phyloP scores from a whole-genome alignment of 2,113 vertebrate species.

The Alouatta palliata region DNA sequence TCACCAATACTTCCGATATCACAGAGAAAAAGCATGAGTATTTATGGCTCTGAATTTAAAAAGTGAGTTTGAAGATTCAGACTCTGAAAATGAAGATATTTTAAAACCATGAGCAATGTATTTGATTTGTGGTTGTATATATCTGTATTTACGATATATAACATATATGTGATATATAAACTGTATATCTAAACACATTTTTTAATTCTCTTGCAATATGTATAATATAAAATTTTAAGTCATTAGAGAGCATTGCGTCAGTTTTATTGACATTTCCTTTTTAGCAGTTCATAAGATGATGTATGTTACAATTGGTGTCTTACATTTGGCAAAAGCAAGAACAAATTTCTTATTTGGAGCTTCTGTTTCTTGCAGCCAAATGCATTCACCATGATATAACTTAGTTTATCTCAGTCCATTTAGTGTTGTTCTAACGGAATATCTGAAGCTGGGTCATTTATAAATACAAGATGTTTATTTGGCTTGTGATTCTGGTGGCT shows the following conservation, averaged over 20 bases:
- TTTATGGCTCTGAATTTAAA: background rate
- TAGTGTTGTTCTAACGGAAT: background rate
- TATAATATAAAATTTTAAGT: background rate
- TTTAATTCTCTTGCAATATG: background rate
- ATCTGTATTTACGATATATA: background rate
- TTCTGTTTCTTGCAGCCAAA: conserved; percentile 31
- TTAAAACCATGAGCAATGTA: background rate
- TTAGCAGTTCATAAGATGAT: background rate
- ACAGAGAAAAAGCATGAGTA: background rate
- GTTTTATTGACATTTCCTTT: background rate
- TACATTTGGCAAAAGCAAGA: background rate
- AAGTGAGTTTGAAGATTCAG: background rate
- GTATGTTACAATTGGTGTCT: background rate
- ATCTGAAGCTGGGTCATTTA: background rate
- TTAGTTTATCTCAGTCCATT: background rate
- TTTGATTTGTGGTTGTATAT: background rate
- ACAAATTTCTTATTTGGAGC: background rate
- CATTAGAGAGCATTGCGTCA: background rate
- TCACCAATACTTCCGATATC: background rate
- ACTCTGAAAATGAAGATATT: background rate
- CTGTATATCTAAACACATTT: background rate
- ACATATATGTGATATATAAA: background rate
- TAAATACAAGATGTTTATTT: background rate
- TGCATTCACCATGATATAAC: background rate
- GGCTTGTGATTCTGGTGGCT: background rate